Evolutionary conservation across 1,140 invertebrate species (phyloP).

Genomic region (Drosophila subpulchrella): DNA sequence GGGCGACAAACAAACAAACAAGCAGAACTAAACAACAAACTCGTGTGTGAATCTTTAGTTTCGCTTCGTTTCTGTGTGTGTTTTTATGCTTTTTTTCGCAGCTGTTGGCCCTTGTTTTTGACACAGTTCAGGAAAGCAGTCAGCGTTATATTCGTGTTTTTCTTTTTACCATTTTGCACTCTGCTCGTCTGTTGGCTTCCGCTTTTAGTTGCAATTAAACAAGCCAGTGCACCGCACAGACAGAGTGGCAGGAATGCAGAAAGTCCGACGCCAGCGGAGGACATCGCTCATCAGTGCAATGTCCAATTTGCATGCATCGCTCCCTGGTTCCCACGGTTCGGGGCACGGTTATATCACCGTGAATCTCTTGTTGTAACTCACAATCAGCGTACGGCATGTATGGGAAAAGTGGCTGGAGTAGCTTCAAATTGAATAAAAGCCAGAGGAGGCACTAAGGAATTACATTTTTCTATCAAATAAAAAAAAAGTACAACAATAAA

Average conservation of each 20-base stretch:
- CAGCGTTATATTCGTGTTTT: slow-evolving; percentile 48
- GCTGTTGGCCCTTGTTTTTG: slow-evolving; percentile 60
- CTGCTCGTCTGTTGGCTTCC: slow-evolving; percentile 31
- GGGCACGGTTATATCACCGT: slow-evolving; percentile 6
- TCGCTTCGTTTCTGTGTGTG: slow-evolving; percentile 4
- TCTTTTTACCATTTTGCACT: slow-evolving; percentile 2
- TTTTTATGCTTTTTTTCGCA: slow-evolving; percentile 19
- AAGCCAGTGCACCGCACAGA: slow-evolving; percentile 60
- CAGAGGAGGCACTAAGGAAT: background rate
- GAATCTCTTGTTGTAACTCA: slow-evolving; percentile 7
- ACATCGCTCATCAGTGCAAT: slow-evolving; percentile 70
- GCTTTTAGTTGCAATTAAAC: slow-evolving; percentile 82
- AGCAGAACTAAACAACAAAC: slow-evolving; percentile 71
- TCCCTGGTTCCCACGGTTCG: slow-evolving; percentile 11
- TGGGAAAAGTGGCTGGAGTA: slow-evolving; percentile 1
- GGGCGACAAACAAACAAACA: slow-evolving; percentile 56
- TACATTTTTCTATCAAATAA: too few species aligned
- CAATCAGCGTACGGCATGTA: slow-evolving; percentile 14
- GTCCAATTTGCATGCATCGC: slow-evolving; percentile 67
- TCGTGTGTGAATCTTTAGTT: slow-evolving; percentile 43
- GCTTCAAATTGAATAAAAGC: slow-evolving; percentile 31
- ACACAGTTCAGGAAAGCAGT: slow-evolving; percentile 74
- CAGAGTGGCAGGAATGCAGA: slow-evolving; percentile 37
- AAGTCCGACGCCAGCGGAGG: slow-evolving; percentile 30
- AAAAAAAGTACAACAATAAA: too few species aligned